Base-by-base conservation (phyloP, 2,888 invertebrate species). In the Hermaeophaga mercurialis region DNA sequence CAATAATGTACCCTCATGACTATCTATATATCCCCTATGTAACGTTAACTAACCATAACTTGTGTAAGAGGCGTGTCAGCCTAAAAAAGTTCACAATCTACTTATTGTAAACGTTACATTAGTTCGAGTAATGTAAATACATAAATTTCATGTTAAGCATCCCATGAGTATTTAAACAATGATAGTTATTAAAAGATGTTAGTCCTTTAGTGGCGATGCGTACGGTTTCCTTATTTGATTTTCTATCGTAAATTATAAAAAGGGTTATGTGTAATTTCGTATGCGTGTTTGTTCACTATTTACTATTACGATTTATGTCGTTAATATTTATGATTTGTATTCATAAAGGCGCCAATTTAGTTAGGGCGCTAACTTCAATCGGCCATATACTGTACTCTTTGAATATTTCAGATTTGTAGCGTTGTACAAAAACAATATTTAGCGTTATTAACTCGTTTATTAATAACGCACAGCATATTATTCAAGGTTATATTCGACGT, bases 1-100 rank as follows among this genome's bases (percentile, higher is more conserved):
- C 64, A 69, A 71, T 69, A 70, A 71, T 69, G 56, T 52, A 53
- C 71, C 71, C 69, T 63, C 62, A 71, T 66, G 47, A 54, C 56
- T 56, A 63, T 66, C 67, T 70, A 64, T 39, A 62, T 68, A 69
- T 68, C 68, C 69, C 69, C 65, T 62, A 65, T 63, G 64, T 56
- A 57, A 56, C 50, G 54, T 52, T 55, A 59, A 57, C 49, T 49
- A 57, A 49, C 63, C 58, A 62, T 64, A 63, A 64, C 62, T 59
- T 58, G 65, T 62, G 61, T 68, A 66, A 66, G 66, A 63, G 63
- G 62, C 62, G 54, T 61, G 62, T 58, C 63, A 54, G 41, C 59
- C 56, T 34, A 38, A 56, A 50, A 54, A 53, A 43, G 45, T 44
- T 53, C 61, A 53, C 61, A 54, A 58, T 60, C 60, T 58, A 64